Percentiles rank a stretch among this genome's conserved stretches.
Conservation (phyloP, 2,113 vertebrate genomes). For the Myrmecobius fasciatus region DNA sequence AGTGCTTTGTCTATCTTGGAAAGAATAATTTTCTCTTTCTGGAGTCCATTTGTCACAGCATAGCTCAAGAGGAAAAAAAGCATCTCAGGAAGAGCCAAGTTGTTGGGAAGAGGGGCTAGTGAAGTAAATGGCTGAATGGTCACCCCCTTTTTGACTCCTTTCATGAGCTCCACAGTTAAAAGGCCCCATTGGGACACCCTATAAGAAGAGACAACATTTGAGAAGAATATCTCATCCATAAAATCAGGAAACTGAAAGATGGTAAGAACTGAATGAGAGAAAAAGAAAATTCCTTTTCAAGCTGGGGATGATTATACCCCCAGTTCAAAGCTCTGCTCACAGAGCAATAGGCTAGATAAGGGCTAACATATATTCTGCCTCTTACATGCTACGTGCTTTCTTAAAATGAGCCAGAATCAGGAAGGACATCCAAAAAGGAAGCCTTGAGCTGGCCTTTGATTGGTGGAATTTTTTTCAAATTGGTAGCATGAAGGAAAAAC, state of each 20-base stretch:
- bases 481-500: neutral
- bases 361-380: neutral
- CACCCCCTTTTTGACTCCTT: neutral
- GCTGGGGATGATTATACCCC: neutral
- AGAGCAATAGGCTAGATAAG: neutral
- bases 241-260: neutral
- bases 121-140: neutral
- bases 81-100: neutral
- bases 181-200: neutral
- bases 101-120: neutral
- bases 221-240: neutral
- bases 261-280: neutral
- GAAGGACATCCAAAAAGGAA: neutral
- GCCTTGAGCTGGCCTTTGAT: neutral
- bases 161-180: neutral
- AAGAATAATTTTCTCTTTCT: neutral
- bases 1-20: neutral
- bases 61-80: neutral
- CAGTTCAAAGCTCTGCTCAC: no score
- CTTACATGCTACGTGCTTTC: neutral
- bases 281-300: neutral
- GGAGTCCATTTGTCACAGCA: neutral
- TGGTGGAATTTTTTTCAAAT: neutral
- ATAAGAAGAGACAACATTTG: neutral
- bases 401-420: neutral